Evolutionary conservation across 1,140 invertebrate species (phyloP).

Genomic region (Apis dorsata): DNA sequence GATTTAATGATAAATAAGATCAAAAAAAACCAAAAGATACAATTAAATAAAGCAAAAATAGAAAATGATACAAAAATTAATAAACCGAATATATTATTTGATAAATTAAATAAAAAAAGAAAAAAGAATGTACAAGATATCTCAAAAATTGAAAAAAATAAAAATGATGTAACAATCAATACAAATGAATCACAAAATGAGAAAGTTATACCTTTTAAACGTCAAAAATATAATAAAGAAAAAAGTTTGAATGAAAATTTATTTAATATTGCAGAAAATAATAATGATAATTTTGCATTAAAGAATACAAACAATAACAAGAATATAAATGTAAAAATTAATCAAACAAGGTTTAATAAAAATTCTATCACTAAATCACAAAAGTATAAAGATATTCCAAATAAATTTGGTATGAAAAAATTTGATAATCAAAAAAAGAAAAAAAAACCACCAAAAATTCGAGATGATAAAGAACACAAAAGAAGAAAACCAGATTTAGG

Average conservation of each 20-base stretch:
- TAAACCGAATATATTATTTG: neutral
- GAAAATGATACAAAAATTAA: conserved; percentile 2
- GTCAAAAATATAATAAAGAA: conserved; percentile 70
- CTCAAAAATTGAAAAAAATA: conserved; percentile 59
- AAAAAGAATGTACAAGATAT: conserved; percentile 46
- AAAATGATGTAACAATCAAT: conserved; percentile 25
- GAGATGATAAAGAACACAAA: conserved; percentile 74
- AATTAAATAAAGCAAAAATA: conserved; percentile 33
- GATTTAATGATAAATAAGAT: conserved; percentile 51
- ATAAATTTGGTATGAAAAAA: conserved; percentile 34
- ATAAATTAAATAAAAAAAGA: conserved; percentile 3
- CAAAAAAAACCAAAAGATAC: conserved; percentile 32
- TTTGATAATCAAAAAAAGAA: conserved; percentile 8
- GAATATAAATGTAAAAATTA: conserved; percentile 33
- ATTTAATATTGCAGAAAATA: neutral
- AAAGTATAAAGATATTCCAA: neutral
- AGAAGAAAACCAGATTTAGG: conserved; percentile 80
- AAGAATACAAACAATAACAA: conserved; percentile 44
- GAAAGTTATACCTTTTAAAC: conserved; percentile 66
- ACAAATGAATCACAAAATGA: conserved; percentile 23
- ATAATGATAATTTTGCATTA: conserved; percentile 33
- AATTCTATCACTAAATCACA: neutral
- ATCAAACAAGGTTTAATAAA: conserved; percentile 32
- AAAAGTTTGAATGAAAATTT: conserved; percentile 20
- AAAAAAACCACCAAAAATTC: conserved; percentile 67